Conservation (phyloP, 2,113 vertebrate genomes). For the Prunella fulvescens region DNA sequence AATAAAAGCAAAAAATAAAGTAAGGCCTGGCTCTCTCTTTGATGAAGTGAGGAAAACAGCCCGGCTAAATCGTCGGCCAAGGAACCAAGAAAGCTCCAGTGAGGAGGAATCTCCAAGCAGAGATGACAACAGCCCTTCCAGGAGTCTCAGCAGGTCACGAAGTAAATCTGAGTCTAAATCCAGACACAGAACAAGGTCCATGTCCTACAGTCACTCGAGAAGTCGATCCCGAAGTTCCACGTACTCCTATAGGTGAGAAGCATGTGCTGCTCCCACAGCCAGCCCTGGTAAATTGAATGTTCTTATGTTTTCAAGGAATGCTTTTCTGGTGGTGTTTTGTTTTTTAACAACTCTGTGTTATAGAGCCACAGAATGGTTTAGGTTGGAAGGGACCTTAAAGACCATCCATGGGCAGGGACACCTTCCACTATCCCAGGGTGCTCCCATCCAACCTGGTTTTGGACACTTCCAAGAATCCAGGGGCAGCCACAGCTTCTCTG, state of each 20-base stretch:
- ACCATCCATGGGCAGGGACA: not conserved
- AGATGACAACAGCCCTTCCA: conserved; percentile 73
- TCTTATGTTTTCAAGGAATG: fast-evolving
- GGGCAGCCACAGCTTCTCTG: not conserved
- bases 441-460: fast-evolving
- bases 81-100: conserved; percentile 93
- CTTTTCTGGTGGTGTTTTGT: fast-evolving
- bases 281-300: fast-evolving
- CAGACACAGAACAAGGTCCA: conserved; percentile 78
- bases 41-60: conserved; percentile 96
- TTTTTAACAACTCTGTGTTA: not conserved
- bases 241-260: conserved; percentile 83
- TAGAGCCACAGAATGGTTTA: not conserved
- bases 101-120: conserved; percentile 83
- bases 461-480: not conserved
- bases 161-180: conserved; percentile 86
- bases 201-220: conserved; percentile 85
- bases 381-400: not conserved
- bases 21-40: conserved; percentile 93
- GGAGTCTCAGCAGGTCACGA: conserved; percentile 74
- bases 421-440: fast-evolving
- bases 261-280: not conserved
- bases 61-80: conserved; percentile 88
- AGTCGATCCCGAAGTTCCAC: conserved; percentile 86
- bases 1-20: conserved; percentile 92